Base-by-base conservation (phyloP, 2,113 vertebrate genomes). In the Corythornis vintsioides region DNA sequence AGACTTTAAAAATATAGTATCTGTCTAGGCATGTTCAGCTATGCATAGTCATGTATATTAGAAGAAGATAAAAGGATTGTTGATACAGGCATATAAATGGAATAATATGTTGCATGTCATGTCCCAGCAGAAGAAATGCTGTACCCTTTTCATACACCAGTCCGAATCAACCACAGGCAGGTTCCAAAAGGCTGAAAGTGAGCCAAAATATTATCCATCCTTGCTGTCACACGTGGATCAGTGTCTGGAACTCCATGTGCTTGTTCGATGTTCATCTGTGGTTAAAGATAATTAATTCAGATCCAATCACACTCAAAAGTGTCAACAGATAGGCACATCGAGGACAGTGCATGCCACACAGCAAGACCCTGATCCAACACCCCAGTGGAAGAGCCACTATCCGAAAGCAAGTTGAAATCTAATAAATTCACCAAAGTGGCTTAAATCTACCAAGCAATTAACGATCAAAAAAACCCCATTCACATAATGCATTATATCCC, bases 401-500 rank as follows among this genome's bases (percentile, higher is more conserved):
- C 69, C 19, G 31, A 55, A 35, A n/a, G 8, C 2, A 6, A 47
- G 10, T 1, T 20, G 19, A 6, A 17, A 71, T 16, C 26, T 19
- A n/a, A 0, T 2, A 24, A 33, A 3, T 8, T 3, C 40, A 15
- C 8, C 50, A 11, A n/a, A 48, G 24, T 0, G 4, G 13, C 18
- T 16, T 5, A 15, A 38, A 31, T 7, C 5, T 4, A n/a, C 31
- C 50, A 33, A 38, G 18, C 15, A 11, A 16, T 3, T 2, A 26
- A 13, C 1, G 26, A 48, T 6, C 25, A 48, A 20, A 22, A 31
- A 6, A 1, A 26, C 50, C n/a, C 13, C 2, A 5, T 28, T 33
- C 19, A 0, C 1, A 9, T 8, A 42, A 20, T 0, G 35, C 3
- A 3, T 5, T 38, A 4, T 0, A 8, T 0, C 7, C 0, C 35